phyloP scores from a whole-genome alignment of 2,113 vertebrate species.

The Beaufortia kweichowensis region DNA sequence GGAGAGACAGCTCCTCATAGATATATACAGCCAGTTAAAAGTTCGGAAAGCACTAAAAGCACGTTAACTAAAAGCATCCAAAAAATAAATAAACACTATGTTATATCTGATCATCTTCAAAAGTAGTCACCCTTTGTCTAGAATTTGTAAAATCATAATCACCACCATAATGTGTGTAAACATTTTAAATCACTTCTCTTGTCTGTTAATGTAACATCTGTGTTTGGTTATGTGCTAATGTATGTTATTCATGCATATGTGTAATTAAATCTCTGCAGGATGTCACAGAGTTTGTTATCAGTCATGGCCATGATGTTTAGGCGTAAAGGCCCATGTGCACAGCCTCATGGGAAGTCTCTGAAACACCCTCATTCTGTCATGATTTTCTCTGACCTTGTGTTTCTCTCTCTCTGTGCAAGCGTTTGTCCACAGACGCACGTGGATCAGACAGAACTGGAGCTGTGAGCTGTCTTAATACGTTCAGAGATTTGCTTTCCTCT shows the following conservation, averaged over 20 bases:
- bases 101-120: too few species aligned
- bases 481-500: slow-evolving; percentile 20
- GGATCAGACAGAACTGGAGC: slow-evolving; percentile 28
- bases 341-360: slow-evolving; percentile 1
- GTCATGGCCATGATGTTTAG: not conserved
- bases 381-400: slow-evolving; percentile 4
- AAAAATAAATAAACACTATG: too few species aligned
- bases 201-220: slow-evolving; percentile 34
- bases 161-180: slow-evolving; percentile 22
- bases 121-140: too few species aligned
- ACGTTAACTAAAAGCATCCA: too few species aligned
- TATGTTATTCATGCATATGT: not conserved
- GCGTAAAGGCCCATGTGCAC: slow-evolving; percentile 1
- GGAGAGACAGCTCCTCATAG: too few species aligned
- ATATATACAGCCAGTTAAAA: too few species aligned
- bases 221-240: slow-evolving; percentile 39
- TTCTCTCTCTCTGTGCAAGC: not conserved
- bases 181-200: not conserved
- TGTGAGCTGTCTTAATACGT: slow-evolving; percentile 15
- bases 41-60: too few species aligned
- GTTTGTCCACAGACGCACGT: not conserved
- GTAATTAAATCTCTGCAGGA: slow-evolving; percentile 1
- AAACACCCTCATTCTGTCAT: slow-evolving; percentile 29
- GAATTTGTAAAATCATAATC: slow-evolving; percentile 5
- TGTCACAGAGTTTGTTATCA: not conserved